Base-by-base conservation (phyloP, 1,140 invertebrate species). In the Chironomus tepperi region DNA sequence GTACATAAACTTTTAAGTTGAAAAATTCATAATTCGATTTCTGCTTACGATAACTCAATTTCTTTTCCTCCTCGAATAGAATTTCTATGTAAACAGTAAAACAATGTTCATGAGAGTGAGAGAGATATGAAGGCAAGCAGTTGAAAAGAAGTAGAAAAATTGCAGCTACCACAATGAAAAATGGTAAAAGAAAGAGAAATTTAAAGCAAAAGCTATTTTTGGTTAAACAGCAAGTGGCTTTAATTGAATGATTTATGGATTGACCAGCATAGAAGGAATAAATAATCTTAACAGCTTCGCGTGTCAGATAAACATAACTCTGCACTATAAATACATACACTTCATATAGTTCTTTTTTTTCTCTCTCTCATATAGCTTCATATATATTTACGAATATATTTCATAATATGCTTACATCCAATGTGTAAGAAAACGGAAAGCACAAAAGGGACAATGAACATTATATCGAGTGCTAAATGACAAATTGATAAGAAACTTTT, bases 281-380 rank as follows among this genome's bases (percentile, higher is more conserved):
- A 70, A 70, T 70, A 70, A 70, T 70, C 65, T 70, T 70, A 70
- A 70, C 65, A 70, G 65, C 65, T 70, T 70, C 7, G 65, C 65
- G 18, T 70, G 65, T 70, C 65, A 18, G 65, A 70, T 70, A 70
- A 70, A 70, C 19, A 70, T 70, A 19, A 70, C 65, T 19, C 65
- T 18, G 65, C 19, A 70, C 65, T 21, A 70, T 70, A 57, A n/a
- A 57, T 12, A 34, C 24, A 34, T 34, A 34, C 24, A 34, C 24
- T 34, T 34, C 24, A 34, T 34, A 34, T 34, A 34, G 24, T 34
- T 34, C 24, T 2, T 34, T 34, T 34, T 34, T 34, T 5, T 5
- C 24, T 34, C 24, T 5, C 24, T 34, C 1, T 1, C 24, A 34
- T 34, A 34, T 5, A 34, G 24, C 24, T 34, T 34, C 24, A 34